Evolutionary conservation across 2,797 vertebrate genomes (phyloP).

Genomic region (Sebastes nivosus): DNA sequence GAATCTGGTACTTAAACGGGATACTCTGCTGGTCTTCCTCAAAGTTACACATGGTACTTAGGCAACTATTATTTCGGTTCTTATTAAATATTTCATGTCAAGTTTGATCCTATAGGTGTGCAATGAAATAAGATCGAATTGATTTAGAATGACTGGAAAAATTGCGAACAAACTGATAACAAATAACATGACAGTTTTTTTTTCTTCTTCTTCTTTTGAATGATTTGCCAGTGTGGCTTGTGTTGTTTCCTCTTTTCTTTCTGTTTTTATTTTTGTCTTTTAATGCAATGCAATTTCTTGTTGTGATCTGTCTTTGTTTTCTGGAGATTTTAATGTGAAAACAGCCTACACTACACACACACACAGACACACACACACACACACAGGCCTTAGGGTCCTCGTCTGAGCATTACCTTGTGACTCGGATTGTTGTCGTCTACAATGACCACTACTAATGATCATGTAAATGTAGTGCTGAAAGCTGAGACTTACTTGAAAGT

Average conservation of each 20-base stretch:
- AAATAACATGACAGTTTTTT: background rate
- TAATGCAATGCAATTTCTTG: constrained; percentile 72
- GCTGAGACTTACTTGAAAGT: constrained; percentile 82
- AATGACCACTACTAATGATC: constrained; percentile 80
- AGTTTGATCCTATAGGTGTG: constrained; percentile 4
- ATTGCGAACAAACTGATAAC: constrained; percentile 28
- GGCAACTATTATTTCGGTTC: background rate
- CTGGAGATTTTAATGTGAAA: constrained; percentile 81
- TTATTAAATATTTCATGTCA: constrained; percentile 10
- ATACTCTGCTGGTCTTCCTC: background rate
- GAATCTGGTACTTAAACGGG: constrained; percentile 9
- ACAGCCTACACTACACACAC: constrained; percentile 31
- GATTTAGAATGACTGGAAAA: constrained; percentile 36
- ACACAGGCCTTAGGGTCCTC: constrained; percentile 34
- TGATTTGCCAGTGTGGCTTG: constrained; percentile 40
- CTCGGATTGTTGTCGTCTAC: constrained; percentile 57
- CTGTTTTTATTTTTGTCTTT: constrained; percentile 57
- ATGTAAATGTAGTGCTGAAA: constrained; percentile 73
- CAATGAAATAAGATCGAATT: background rate
- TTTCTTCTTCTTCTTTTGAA: background rate
- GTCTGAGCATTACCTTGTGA: constrained; percentile 51
- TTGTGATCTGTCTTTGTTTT: constrained; percentile 40
- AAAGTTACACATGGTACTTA: constrained; percentile 21
- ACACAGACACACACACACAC: constrained; percentile 11
- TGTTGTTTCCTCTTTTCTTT: background rate